These are phyloP conservation scores for Chaunax sp. DNA, from an alignment of 2,797 vertebrate species.

Conservation along the genomic window DNA sequence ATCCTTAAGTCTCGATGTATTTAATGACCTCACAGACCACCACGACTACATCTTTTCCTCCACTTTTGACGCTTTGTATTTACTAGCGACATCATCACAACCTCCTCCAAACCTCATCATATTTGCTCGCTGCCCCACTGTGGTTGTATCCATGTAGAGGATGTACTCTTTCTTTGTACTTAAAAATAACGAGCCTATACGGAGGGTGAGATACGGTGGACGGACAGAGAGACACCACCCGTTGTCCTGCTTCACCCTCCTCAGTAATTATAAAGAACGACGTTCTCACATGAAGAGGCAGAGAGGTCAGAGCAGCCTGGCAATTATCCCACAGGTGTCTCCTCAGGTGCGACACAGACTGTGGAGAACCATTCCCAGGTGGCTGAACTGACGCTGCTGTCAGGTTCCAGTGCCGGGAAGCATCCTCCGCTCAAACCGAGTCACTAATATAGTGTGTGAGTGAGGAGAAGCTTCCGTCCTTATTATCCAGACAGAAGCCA, in stretches of 20 bases:
- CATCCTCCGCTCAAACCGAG: conserved; percentile 5
- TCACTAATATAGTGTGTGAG: neutral
- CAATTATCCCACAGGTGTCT: conserved; percentile 55
- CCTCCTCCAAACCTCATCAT: no score
- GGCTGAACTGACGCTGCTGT: conserved; percentile 39
- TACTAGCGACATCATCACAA: no score
- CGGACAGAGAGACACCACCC: no score
- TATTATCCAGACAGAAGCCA: conserved; percentile 61
- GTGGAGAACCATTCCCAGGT: conserved; percentile 8
- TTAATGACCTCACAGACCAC: no score
- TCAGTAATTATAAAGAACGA: conserved; percentile 53
- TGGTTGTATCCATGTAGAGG: no score
- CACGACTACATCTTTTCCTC: no score
- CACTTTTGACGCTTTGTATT: no score
- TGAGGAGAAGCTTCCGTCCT: conserved; percentile 37
- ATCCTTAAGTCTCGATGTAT: no score
- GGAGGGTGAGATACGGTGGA: no score
- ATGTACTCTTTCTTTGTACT: no score
- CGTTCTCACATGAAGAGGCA: conserved; percentile 20
- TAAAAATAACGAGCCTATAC: no score
- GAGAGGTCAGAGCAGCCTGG: conserved; percentile 35
- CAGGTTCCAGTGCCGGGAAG: conserved; percentile 31
- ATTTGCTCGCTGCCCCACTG: no score
- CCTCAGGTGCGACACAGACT: conserved; percentile 29
- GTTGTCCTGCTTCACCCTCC: neutral